Base-by-base conservation (phyloP, 2,797 vertebrate species). In the Falco peregrinus region DNA sequence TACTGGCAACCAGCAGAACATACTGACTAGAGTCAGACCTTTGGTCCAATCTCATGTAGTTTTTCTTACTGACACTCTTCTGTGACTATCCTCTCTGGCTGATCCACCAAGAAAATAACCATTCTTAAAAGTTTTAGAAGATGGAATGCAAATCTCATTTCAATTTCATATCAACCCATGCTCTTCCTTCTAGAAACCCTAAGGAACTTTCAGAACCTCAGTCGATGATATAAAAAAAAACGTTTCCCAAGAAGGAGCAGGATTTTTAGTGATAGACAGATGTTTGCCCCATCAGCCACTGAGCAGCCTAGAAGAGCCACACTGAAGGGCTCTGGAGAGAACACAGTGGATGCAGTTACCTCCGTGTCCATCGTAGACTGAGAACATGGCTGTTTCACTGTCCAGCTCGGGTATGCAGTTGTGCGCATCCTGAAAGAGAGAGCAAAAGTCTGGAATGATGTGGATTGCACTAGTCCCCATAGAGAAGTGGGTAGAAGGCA, bases 311-410 rank as follows among this genome's bases (percentile, higher is more conserved):
- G 79, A 73, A 28, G 50, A 39, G 31, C 79, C 56, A 48, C 25
- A 16, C 16, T 12, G 51, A 78, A 43, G n/a, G 26, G 6, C 35
- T 29, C 26, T 9, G 63, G 31, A 13, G 67, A 89, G 75, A 86
- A 57, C 9, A 41, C 7, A 53, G 67, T 2, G 16, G 64, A 10
- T 4, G 11, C 87, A 89, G 56, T 97, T 98, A 99, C 99, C 99
- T 98, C 99, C 99, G 29, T 99, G 99, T 91, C 99, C 99, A 94
- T 99, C 99, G 95, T 99, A 99, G 80, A 99, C 99, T 0, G 99
- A 98, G 98, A 99, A 99, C 99, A 99, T 99, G 69, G 99, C 98
- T 1, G 99, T 99, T 57, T 99, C 99, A 16, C 98, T 98, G 92
- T 99, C 99, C 96, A 99, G 98, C 81, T 99, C 99, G 5, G 99